These are phyloP conservation scores for Myanophis thanlyinensis DNA, from an alignment of 2,113 vertebrate genomes.

Conservation along the genomic window DNA sequence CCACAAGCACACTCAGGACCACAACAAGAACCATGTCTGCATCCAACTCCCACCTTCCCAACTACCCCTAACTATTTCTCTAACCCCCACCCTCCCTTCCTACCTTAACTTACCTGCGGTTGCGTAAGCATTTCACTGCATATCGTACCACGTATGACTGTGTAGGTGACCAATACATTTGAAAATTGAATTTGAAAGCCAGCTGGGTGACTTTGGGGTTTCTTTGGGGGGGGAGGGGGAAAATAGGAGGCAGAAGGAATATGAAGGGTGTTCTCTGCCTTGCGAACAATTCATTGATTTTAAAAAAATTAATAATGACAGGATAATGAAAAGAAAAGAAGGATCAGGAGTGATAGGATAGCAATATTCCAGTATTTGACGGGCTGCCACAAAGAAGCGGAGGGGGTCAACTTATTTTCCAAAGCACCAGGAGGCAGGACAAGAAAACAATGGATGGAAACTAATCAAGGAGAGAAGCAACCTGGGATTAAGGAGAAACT, in stretches of 20 bases:
- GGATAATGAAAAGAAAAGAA: not conserved
- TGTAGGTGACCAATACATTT: too few species aligned
- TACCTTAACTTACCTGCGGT: too few species aligned
- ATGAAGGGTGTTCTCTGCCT: not conserved
- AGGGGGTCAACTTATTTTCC: not conserved
- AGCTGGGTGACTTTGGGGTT: not conserved
- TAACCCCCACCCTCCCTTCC: too few species aligned
- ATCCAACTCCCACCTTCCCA: too few species aligned
- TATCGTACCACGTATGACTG: too few species aligned
- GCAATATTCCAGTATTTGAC: not conserved
- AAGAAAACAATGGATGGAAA: not conserved
- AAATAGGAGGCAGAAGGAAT: not conserved
- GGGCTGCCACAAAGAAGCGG: too few species aligned
- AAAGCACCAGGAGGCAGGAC: not conserved
- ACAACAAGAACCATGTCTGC: too few species aligned
- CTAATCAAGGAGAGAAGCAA: not conserved
- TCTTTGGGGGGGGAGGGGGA: too few species aligned
- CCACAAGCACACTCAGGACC: too few species aligned
- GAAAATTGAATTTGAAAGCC: too few species aligned
- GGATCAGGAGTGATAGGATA: not conserved
- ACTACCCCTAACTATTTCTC: too few species aligned
- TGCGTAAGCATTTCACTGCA: too few species aligned
- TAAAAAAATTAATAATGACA: not conserved
- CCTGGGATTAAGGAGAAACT: not conserved
- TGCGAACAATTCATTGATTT: not conserved